Base-by-base conservation (phyloP, 1,140 invertebrate species). In the Lethrus apterus region DNA sequence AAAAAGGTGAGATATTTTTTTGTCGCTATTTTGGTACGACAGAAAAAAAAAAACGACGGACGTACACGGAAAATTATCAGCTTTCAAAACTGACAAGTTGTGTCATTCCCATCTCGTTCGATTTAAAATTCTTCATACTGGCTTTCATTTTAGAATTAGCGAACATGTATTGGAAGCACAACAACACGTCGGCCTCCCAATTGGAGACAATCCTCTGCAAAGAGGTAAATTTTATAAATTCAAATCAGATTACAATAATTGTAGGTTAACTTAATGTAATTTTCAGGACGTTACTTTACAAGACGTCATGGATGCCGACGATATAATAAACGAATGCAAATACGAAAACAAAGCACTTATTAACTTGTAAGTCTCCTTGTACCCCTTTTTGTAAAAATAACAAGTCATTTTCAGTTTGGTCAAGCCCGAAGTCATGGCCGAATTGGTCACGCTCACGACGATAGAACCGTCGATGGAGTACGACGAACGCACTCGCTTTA, bases 251-350 rank as follows among this genome's bases (percentile, higher is more conserved):
- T 24, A 19, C 26, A 23, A 35, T 48, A 26, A 26, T 55, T 46
- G 49, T 55, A 26, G 46, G 10, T 56, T 42, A 52, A 47, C 51
- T 34, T 14, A 26, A 17, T 11, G 15, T 29, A 8, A 14, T 33
- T 79, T 73, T 44, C 67, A 95, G 92, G 84, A 92, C 82, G 82
- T 93, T 35, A 93, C 86, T 13, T 72, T 98, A 35, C 78, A 82
- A 57, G 87, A 93, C 67, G 73, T 98, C 44, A 78, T 97, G 74
- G 88, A 96, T 65, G 86, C 93, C 69, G 91, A 94, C 66, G 89
- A 95, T 69, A 87, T 97, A 62, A 75, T 98, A 49, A 89, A 93
- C 68, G 92, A 98, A 78, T 94, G 92, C 68, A 93, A 91, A 75
- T 82, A 80, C 51, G 87, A 89, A 65, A 95, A 94, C 68, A 89